Percentiles rank a stretch among this genome's conserved stretches.
Evolutionary conservation across 2,113 vertebrate species (phyloP).

Genomic region (Falco punctatus): DNA sequence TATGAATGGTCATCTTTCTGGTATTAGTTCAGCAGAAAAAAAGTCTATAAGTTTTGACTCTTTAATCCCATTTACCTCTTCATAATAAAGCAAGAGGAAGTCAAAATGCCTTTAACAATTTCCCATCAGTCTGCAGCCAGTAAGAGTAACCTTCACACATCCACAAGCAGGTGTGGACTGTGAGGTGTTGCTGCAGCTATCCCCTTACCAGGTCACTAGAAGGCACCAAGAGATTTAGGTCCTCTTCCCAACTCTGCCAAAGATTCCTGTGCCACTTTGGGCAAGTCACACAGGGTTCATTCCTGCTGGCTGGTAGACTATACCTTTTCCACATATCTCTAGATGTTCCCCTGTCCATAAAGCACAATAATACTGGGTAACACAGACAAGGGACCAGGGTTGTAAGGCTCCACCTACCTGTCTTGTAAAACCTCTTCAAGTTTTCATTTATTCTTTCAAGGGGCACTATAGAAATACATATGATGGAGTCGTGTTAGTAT

Average conservation of each 20-base stretch:
- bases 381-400: neutral
- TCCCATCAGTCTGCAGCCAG: neutral
- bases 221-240: neutral
- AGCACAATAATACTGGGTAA: neutral
- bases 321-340: neutral
- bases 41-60: neutral
- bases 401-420: neutral
- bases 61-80: neutral
- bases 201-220: neutral
- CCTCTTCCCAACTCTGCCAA: neutral
- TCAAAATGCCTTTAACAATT: neutral
- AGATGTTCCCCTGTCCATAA: neutral
- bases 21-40: neutral
- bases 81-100: neutral
- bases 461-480: neutral
- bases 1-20: neutral
- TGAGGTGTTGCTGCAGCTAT: neutral
- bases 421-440: neutral
- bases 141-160: neutral
- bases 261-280: neutral
- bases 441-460: neutral
- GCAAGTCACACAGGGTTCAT: neutral
- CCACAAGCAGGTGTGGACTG: fast-evolving
- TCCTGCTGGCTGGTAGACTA: neutral
- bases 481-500: neutral